These are phyloP conservation scores for Parasteatoda tepidariorum DNA, from an alignment of 1,140 invertebrate genomes.

Conservation along the genomic window DNA sequence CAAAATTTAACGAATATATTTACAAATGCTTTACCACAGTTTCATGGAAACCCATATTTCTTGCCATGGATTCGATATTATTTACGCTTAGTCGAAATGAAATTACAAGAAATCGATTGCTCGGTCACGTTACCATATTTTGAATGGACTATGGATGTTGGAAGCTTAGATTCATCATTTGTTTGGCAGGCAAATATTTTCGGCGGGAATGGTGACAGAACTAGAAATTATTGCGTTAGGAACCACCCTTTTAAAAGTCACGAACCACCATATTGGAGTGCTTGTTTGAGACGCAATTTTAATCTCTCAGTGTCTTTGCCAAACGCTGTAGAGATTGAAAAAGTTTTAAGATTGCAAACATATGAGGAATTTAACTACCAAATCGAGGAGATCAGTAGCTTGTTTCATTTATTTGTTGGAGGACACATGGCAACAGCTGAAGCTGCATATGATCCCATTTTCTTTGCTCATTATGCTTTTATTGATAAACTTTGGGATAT, in stretches of 20 bases:
- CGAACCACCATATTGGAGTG: slow-evolving; percentile 1
- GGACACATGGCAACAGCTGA: slow-evolving; percentile 56
- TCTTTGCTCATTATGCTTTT: slow-evolving; percentile 54
- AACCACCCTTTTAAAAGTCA: slow-evolving; percentile 58
- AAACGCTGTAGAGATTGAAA: slow-evolving; percentile 47
- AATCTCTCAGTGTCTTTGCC: slow-evolving; percentile 42
- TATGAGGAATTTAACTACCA: slow-evolving; percentile 42
- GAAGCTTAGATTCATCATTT: slow-evolving; percentile 28
- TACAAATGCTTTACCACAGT: slow-evolving; percentile 28
- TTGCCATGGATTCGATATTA: slow-evolving; percentile 57
- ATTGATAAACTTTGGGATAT: slow-evolving; percentile 58
- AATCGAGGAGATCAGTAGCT: slow-evolving; percentile 30
- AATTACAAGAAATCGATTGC: slow-evolving; percentile 51
- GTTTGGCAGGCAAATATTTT: slow-evolving; percentile 57
- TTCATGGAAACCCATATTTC: slow-evolving; percentile 20
- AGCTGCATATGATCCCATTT: slow-evolving; percentile 56
- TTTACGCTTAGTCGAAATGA: slow-evolving; percentile 48
- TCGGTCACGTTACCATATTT: slow-evolving; percentile 58
- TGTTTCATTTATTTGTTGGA: slow-evolving; percentile 57
- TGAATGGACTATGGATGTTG: slow-evolving; percentile 60
- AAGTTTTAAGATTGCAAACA: slow-evolving; percentile 1
- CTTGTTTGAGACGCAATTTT: slow-evolving; percentile 50
- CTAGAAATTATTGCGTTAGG: slow-evolving; percentile 21
- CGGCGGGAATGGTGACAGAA: slow-evolving; percentile 50
- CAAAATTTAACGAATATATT: slow-evolving; percentile 39